Evolutionary conservation across 2,888 invertebrate genomes (phyloP).

Genomic region (Acleris cristana): DNA sequence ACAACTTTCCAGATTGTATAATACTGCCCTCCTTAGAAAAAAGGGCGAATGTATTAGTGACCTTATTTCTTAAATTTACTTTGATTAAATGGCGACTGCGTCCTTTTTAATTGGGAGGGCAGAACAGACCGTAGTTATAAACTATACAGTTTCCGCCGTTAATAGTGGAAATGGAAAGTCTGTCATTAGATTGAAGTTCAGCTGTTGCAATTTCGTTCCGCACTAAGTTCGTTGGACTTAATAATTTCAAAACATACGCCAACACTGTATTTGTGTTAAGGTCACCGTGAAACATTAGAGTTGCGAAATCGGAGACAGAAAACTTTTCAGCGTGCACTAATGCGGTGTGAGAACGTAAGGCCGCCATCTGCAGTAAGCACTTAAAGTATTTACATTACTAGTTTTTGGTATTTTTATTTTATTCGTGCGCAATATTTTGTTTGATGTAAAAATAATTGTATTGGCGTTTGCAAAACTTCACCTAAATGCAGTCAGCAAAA

Average conservation of each 20-base stretch:
- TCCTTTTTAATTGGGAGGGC: too few species aligned
- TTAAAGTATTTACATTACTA: not conserved
- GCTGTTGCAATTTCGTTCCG: constrained; percentile 48
- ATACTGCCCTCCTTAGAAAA: too few species aligned
- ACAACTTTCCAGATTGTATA: too few species aligned
- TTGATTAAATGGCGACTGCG: too few species aligned
- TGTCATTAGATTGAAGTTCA: constrained; percentile 19
- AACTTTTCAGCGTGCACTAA: constrained; percentile 25
- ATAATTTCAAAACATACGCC: constrained; percentile 45
- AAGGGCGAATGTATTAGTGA: too few species aligned
- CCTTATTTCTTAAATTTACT: too few species aligned
- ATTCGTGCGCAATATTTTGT: not conserved
- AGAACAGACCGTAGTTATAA: not conserved
- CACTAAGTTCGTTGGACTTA: constrained; percentile 45
- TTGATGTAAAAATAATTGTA: constrained; percentile 1
- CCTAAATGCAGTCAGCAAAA: too few species aligned
- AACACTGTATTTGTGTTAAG: constrained; percentile 44
- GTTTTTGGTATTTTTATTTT: not conserved
- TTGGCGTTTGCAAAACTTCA: not conserved
- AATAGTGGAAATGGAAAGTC: constrained; percentile 18
- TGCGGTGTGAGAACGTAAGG: not conserved
- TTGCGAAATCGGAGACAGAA: constrained; percentile 28
- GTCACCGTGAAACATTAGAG: constrained; percentile 37
- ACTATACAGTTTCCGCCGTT: not conserved
- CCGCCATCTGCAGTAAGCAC: not conserved